These are phyloP conservation scores for Saccostrea echinata DNA, from an alignment of 1,140 invertebrate species.

Conservation along the genomic window DNA sequence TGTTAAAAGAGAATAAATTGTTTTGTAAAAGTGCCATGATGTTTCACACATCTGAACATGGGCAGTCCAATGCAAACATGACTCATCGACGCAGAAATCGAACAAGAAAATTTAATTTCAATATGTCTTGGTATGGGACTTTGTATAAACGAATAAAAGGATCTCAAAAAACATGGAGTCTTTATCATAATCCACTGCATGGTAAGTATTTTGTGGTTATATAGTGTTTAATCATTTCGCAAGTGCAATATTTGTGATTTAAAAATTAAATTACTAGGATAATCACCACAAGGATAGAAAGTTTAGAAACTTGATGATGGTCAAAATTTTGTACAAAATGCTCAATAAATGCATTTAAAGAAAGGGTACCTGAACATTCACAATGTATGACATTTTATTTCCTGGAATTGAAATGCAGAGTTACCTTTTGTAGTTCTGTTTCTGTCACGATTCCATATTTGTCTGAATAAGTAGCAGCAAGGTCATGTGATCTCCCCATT, in stretches of 20 bases:
- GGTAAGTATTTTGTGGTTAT: conserved; percentile 49
- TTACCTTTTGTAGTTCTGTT: no score
- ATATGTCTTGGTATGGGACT: conserved; percentile 61
- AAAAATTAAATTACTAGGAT: no score
- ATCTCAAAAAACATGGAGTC: conserved; percentile 58
- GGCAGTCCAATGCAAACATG: conserved; percentile 15
- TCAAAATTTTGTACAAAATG: no score
- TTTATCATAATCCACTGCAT: conserved; percentile 62
- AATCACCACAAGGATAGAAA: not conserved
- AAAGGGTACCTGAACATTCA: no score
- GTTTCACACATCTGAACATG: conserved; percentile 7
- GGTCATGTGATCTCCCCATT: no score
- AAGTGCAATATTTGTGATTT: no score
- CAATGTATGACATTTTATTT: no score
- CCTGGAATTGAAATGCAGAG: no score
- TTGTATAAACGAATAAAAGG: conserved; percentile 58
- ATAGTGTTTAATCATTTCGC: not conserved
- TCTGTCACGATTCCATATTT: no score
- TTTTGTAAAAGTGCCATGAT: conserved; percentile 2
- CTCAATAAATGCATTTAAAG: no score
- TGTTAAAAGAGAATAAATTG: conserved; percentile 35
- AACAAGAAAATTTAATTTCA: conserved; percentile 62
- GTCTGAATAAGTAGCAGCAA: no score
- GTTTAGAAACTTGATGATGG: no score
- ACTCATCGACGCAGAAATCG: conserved; percentile 41